These are phyloP conservation scores for Rhombomys opimus DNA, from an alignment of 2,113 vertebrate genomes.

Conservation along the genomic window DNA sequence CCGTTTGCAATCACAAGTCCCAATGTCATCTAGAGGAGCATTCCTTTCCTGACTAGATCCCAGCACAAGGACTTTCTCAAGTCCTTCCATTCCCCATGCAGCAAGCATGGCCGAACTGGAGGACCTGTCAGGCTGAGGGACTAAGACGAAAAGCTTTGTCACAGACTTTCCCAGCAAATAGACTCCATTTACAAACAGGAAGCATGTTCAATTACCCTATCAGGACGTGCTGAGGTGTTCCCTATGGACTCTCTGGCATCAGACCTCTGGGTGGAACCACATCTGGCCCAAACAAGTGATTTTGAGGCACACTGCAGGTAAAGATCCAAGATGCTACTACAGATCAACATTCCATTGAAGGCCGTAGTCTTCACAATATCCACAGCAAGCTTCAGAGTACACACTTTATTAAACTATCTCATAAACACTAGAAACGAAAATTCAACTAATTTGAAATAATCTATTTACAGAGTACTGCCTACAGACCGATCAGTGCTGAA, in stretches of 20 bases:
- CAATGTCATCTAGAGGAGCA: background rate
- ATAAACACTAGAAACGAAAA: slow-evolving; percentile 67
- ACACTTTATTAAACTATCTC: slow-evolving; percentile 76
- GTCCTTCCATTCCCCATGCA: no score
- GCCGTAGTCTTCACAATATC: background rate
- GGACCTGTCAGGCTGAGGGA: background rate
- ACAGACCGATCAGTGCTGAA: background rate
- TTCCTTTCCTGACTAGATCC: background rate
- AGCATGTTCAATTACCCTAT: background rate
- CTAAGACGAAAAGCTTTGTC: background rate
- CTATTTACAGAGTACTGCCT: slow-evolving; percentile 69
- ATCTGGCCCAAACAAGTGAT: background rate
- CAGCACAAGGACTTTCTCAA: background rate
- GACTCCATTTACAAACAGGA: background rate
- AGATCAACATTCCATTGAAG: background rate
- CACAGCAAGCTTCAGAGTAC: slow-evolving; percentile 43
- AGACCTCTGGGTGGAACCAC: background rate
- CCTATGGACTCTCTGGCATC: background rate
- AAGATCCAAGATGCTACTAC: background rate
- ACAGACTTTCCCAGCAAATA: background rate
- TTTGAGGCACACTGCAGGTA: background rate
- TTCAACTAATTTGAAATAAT: background rate
- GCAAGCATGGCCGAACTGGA: background rate
- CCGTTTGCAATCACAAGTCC: background rate
- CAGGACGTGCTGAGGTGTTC: background rate